A percentile compares a stretch with the other conserved stretches of the same genome.
Evolutionary conservation across 1,140 invertebrate species (phyloP).

Genomic region (Radopholus similis): DNA sequence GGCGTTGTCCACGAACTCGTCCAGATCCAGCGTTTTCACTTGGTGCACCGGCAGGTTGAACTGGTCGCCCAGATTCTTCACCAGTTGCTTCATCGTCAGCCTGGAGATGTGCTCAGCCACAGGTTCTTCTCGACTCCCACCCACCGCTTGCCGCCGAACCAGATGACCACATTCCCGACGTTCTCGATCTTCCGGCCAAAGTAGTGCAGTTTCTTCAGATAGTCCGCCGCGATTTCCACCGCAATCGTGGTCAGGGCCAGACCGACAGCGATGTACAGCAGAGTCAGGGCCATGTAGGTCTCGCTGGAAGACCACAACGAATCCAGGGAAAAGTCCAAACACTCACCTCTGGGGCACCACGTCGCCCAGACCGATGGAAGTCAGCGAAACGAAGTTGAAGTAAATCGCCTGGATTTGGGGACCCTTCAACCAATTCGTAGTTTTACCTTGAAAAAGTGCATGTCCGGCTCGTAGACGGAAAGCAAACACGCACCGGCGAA

Average conservation of each 20-base stretch:
- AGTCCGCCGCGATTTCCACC: conserved; percentile 59
- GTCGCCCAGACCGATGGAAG: conserved; percentile 44
- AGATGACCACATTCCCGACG: conserved; percentile 57
- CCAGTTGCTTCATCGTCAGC: conserved; percentile 58
- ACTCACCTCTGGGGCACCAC: conserved; percentile 33
- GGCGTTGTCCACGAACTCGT: conserved; percentile 54
- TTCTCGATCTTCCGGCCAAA: conserved; percentile 60
- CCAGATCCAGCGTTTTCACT: conserved; percentile 47
- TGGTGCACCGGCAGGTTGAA: conserved; percentile 51
- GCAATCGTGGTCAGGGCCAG: conserved; percentile 58
- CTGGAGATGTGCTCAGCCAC: conserved; percentile 25
- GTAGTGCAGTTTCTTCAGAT: conserved; percentile 59
- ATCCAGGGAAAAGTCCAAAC: too few species aligned
- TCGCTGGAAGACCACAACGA: conserved; percentile 33
- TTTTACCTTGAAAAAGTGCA: conserved; percentile 32
- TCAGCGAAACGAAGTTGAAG: conserved; percentile 48
- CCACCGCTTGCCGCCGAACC: conserved; percentile 58
- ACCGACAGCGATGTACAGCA: conserved; percentile 57
- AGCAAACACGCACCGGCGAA: conserved; percentile 25
- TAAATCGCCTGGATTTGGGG: conserved; percentile 31
- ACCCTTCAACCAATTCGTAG: neutral
- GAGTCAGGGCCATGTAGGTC: conserved; percentile 50
- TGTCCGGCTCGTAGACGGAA: conserved; percentile 32
- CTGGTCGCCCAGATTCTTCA: conserved; percentile 58
- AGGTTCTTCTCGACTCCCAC: conserved; percentile 1